A percentile compares a stretch with the other conserved stretches of the same genome.
Evolutionary conservation across 2,888 invertebrate genomes (phyloP).

Genomic region (Oxytorus armatus): DNA sequence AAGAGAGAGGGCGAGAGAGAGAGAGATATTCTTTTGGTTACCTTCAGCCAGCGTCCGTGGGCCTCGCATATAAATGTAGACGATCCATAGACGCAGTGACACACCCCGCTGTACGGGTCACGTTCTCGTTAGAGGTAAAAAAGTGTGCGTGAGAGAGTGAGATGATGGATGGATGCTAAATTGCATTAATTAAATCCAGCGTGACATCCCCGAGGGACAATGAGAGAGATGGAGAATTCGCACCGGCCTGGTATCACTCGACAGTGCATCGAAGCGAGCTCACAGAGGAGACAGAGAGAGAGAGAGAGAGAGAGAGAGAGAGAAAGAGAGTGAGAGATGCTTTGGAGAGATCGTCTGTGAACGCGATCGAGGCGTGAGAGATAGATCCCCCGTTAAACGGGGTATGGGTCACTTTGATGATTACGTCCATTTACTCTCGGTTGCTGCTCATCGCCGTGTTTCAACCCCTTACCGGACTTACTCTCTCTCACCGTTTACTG

Average conservation of each 20-base stretch:
- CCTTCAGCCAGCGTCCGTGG: conserved; percentile 48
- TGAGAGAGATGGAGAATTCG: conserved; percentile 17
- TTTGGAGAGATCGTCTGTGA: conserved; percentile 59
- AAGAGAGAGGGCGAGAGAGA: background rate
- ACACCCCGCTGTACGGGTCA: conserved; percentile 55
- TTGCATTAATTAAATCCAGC: conserved; percentile 84
- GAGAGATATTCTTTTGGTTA: conserved; percentile 2
- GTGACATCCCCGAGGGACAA: conserved; percentile 77
- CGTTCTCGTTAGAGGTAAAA: conserved; percentile 83
- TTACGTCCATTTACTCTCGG: conserved; percentile 72
- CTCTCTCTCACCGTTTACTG: conserved; percentile 8
- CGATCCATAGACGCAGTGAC: conserved; percentile 49
- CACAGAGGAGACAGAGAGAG: conserved; percentile 64
- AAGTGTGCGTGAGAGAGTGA: background rate
- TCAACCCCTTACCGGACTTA: conserved; percentile 42
- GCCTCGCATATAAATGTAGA: conserved; percentile 45
- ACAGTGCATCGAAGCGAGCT: conserved; percentile 77
- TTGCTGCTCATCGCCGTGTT: conserved; percentile 42
- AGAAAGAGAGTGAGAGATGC: conserved; percentile 10
- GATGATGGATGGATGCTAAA: conserved; percentile 82
- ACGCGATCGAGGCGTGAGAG: conserved; percentile 79
- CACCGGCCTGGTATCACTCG: conserved; percentile 37
- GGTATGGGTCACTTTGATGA: conserved; percentile 83
- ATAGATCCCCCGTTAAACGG: conserved; percentile 73
- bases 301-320: conserved; percentile 62